A percentile compares a stretch with the other conserved stretches of the same genome.
These are phyloP conservation scores for Bujurquina vittata DNA, from an alignment of 2,113 vertebrate genomes.

Conservation along the genomic window DNA sequence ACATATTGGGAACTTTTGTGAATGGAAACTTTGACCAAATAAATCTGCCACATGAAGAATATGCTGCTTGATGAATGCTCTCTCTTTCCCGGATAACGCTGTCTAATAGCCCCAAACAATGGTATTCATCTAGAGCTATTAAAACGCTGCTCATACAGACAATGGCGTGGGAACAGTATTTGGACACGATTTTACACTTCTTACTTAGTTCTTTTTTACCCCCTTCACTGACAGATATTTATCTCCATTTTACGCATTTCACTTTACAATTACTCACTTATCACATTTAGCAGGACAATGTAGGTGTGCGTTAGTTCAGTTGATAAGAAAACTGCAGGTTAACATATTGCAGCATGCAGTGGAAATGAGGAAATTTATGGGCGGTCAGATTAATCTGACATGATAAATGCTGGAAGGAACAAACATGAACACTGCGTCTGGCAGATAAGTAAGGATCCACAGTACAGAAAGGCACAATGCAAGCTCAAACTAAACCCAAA, in stretches of 20 bases:
- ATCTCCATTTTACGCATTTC: not conserved
- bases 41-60: constrained; percentile 65
- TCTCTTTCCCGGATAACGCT: constrained; percentile 45
- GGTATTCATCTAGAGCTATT: constrained; percentile 48
- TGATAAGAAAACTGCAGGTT: not conserved
- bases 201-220: not conserved
- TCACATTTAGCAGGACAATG: not conserved
- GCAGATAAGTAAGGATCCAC: no score
- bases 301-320: not conserved
- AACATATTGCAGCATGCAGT: not conserved
- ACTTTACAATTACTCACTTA: not conserved
- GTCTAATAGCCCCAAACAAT: constrained; percentile 60
- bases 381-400: not conserved
- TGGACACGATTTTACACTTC: constrained; percentile 10
- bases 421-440: not conserved
- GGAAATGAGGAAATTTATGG: not conserved
- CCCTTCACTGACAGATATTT: not conserved
- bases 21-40: constrained; percentile 55
- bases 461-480: not conserved
- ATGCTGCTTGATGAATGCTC: constrained; percentile 52
- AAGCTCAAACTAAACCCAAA: not conserved
- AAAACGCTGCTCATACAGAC: constrained; percentile 43
- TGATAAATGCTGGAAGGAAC: not conserved
- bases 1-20: constrained; percentile 37
- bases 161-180: constrained; percentile 58